Evolutionary conservation across 2,113 vertebrate genomes (phyloP), one percentile per base, ranked within the genome.

Genomic region (Coptodon bakossiorum): DNA sequence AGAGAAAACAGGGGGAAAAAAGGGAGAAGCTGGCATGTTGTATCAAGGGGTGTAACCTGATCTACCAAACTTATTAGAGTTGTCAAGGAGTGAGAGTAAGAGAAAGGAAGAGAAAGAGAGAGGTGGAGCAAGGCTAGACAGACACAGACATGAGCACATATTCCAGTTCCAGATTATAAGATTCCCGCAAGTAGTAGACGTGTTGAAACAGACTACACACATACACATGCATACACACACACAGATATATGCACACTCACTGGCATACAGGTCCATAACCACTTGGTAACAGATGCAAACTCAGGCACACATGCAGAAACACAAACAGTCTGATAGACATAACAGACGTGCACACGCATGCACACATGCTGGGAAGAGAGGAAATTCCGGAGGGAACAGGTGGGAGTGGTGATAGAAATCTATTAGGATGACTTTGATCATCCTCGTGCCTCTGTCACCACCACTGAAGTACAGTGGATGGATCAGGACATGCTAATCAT

Each of bases 131-230:
- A 91, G 85, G 93, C 93, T 73, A 95, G 93, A 93, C 94, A 92
- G 95, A 96, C 92, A 95, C 94, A 96, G 95, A 95, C 96, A 95
- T 95, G 92, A 96, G 93, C 94, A 91, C 91, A 94, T 96, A 95
- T 96, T 96, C 95, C 95, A 95, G 92, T 93, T 95, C 92, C 91
- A 96, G 95, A 96, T 96, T 96, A 96, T 95, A 95, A 95, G 94
- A 96, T 97, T 96, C 96, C 95, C 94, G 88, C 95, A 97, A 96
- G 86, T 96, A 90, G 94, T 93, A 93, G 93, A 94, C 95, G 86
- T 96, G 96, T 96, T 90, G 93, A 93, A 95, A 96, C 95, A 96
- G 88, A 94, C 92, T 90, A 90, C 91, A 92, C 93, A 89, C 86
- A 92, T 81, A 56, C 40, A 27, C 43, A 48, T 48, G 40, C 71